Evolutionary conservation across 2,888 invertebrate species (phyloP).

Genomic region (Cryptus armator): DNA sequence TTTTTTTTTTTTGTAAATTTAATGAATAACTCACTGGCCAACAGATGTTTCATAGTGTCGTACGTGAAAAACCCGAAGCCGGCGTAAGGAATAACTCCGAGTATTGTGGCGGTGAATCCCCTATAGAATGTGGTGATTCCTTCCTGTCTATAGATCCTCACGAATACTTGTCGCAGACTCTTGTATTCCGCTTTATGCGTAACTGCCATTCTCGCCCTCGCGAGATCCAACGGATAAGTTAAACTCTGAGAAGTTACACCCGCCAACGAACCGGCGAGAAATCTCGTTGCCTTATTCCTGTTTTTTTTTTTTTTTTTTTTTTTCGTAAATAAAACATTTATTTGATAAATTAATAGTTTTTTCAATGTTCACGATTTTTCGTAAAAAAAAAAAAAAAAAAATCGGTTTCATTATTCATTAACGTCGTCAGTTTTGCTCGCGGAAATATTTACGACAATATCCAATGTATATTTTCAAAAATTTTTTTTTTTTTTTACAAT

Average conservation of each 20-base stretch:
- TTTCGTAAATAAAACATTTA: neutral
- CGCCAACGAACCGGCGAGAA: constrained; percentile 97
- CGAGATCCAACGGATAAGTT: constrained; percentile 98
- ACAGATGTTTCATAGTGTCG: constrained; percentile 94
- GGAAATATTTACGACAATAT: neutral
- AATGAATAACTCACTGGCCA: constrained; percentile 87
- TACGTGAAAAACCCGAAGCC: constrained; percentile 99
- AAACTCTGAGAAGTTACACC: constrained; percentile 97
- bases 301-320: constrained; percentile 45
- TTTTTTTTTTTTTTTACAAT: no score
- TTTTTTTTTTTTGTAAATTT: neutral
- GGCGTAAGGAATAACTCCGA: constrained; percentile 98
- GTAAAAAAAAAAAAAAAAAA: constrained; percentile 29
- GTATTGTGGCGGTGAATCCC: constrained; percentile 95
- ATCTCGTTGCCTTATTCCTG: constrained; percentile 85
- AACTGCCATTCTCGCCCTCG: constrained; percentile 98
- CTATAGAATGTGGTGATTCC: constrained; percentile 92
- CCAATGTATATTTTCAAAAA: no score
- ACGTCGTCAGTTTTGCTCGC: constrained; percentile 11
- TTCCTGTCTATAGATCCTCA: constrained; percentile 91
- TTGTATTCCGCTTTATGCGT: constrained; percentile 92
- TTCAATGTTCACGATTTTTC: neutral
- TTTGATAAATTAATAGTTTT: constrained; percentile 32
- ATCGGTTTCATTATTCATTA: neutral
- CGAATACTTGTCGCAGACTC: constrained; percentile 88